These are phyloP conservation scores for Macaca mulatta DNA, from an alignment of 2,113 vertebrate genomes.

Conservation along the genomic window DNA sequence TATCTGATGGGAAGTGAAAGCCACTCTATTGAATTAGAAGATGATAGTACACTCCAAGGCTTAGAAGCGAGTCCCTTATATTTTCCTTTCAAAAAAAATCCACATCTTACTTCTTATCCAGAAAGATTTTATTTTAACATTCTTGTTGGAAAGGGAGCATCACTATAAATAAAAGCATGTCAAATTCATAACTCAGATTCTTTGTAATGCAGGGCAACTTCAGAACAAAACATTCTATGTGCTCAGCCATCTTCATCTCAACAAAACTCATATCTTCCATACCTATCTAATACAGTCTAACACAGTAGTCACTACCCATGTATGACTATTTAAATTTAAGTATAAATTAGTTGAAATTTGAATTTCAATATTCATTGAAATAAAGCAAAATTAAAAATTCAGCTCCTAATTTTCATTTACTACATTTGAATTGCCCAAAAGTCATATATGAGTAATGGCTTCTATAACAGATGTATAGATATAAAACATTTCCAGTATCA, in stretches of 20 bases:
- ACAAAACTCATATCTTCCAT: background rate
- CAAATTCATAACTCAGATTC: slow-evolving; percentile 7
- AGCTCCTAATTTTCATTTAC: background rate
- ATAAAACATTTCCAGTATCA: background rate
- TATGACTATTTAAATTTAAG: background rate
- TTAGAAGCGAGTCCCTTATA: slow-evolving; percentile 21
- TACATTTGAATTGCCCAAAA: background rate
- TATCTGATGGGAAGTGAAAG: slow-evolving; percentile 44
- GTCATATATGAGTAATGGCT: background rate
- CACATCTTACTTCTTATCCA: background rate
- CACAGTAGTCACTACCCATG: background rate
- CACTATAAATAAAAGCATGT: slow-evolving; percentile 35
- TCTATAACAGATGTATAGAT: background rate
- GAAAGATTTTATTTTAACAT: slow-evolving; percentile 43
- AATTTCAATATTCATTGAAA: slow-evolving; percentile 25
- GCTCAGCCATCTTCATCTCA: background rate
- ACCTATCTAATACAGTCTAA: background rate
- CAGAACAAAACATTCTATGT: background rate
- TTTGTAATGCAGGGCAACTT: background rate
- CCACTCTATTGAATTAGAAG: slow-evolving; percentile 24
- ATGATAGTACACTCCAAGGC: background rate
- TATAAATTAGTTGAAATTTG: background rate
- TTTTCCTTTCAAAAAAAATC: slow-evolving; percentile 42
- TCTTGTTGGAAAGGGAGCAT: slow-evolving; percentile 30
- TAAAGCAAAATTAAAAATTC: slow-evolving; percentile 7